Conservation (phyloP, 2,888 invertebrate species). For the Acronicta aceris region DNA sequence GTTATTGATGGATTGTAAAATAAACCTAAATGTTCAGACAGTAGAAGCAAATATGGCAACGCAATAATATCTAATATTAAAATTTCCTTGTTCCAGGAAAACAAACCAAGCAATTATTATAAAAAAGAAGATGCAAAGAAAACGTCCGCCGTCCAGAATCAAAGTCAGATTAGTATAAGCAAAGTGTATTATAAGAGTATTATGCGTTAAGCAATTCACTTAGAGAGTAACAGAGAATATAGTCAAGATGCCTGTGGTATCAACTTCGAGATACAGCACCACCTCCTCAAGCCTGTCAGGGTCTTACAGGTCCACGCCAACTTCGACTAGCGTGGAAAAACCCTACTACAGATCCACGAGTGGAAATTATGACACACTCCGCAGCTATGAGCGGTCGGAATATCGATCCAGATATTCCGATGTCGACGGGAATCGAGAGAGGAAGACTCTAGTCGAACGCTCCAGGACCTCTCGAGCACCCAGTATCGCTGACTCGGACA, state of each 20-base stretch:
- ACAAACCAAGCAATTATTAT: constrained; percentile 28
- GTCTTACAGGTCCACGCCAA: constrained; percentile 82
- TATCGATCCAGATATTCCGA: constrained; percentile 79
- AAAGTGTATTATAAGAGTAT: constrained; percentile 49
- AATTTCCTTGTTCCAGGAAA: constrained; percentile 74
- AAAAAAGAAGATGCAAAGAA: constrained; percentile 72
- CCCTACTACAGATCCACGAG: constrained; percentile 86
- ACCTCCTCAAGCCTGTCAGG: constrained; percentile 84
- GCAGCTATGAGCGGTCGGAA: constrained; percentile 72
- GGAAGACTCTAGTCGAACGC: constrained; percentile 82
- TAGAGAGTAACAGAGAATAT: constrained; percentile 9
- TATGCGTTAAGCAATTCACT: constrained; percentile 43
- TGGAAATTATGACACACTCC: constrained; percentile 79
- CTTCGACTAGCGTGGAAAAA: constrained; percentile 86
- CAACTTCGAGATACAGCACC: constrained; percentile 86
- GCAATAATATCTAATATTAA: not conserved
- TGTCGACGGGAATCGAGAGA: constrained; percentile 80
- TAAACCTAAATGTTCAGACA: too few species aligned
- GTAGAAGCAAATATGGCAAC: too few species aligned
- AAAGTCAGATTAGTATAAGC: constrained; percentile 61
- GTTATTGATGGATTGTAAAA: too few species aligned
- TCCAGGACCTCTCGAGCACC: constrained; percentile 78
- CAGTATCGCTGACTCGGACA: constrained; percentile 85
- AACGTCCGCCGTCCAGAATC: constrained; percentile 77
- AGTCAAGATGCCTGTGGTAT: constrained; percentile 88